A percentile compares a stretch with the other conserved stretches of the same genome.
Conservation (phyloP, 2,888 invertebrate genomes). For the Nomada ferruginata region DNA sequence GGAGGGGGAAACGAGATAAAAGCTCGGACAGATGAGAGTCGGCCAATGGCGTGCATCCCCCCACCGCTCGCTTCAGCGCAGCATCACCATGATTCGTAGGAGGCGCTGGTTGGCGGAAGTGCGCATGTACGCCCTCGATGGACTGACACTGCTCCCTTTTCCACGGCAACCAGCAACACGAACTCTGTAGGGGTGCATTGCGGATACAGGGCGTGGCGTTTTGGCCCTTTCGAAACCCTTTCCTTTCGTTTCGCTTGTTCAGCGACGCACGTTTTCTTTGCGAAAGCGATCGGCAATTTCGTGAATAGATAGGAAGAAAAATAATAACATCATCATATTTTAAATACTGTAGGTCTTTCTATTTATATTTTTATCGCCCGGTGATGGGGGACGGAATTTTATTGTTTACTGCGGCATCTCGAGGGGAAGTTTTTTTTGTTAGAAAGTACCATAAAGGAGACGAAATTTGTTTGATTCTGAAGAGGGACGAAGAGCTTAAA, state of each 20-base stretch:
- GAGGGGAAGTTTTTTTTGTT: too few species aligned
- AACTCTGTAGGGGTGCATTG: slow-evolving; percentile 68
- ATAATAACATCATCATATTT: too few species aligned
- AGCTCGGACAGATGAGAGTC: slow-evolving; percentile 74
- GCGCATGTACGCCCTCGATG: slow-evolving; percentile 72
- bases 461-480: too few species aligned
- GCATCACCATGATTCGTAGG: slow-evolving; percentile 73
- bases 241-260: too few species aligned
- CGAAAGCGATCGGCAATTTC: too few species aligned
- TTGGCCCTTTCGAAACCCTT: slow-evolving; percentile 28
- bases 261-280: too few species aligned
- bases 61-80: slow-evolving; percentile 65
- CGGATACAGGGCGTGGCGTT: slow-evolving; percentile 72
- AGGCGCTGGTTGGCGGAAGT: slow-evolving; percentile 61
- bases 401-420: too few species aligned
- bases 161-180: slow-evolving; percentile 54
- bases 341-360: too few species aligned
- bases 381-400: too few species aligned
- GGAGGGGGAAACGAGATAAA: slow-evolving; percentile 75
- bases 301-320: too few species aligned
- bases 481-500: too few species aligned
- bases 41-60: slow-evolving; percentile 70
- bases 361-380: too few species aligned
- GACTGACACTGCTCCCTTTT: slow-evolving; percentile 72
- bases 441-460: neutral